These are phyloP conservation scores for Lacanobia wlatinum DNA, from an alignment of 2,888 invertebrate genomes.

Conservation along the genomic window DNA sequence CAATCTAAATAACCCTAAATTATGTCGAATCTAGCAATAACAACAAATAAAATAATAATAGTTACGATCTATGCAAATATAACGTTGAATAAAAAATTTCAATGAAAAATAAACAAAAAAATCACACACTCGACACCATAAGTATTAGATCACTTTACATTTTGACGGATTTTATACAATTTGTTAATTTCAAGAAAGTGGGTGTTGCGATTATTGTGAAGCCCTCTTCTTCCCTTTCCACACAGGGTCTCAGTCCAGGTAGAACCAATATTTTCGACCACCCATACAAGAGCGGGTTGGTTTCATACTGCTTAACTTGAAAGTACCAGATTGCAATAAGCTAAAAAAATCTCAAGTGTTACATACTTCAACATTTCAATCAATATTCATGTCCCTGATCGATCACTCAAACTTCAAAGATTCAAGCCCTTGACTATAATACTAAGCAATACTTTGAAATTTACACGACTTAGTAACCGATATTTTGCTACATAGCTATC, in stretches of 20 bases:
- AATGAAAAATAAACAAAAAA: constrained; percentile 66
- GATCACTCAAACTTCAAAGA: constrained; percentile 44
- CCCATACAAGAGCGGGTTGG: not conserved
- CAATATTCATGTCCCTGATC: constrained; percentile 11
- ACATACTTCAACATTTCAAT: constrained; percentile 14
- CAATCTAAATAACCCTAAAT: constrained; percentile 58
- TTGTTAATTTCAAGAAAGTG: constrained; percentile 16
- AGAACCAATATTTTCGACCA: not conserved
- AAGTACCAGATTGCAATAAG: constrained; percentile 17
- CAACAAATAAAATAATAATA: constrained; percentile 71
- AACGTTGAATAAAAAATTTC: constrained; percentile 76
- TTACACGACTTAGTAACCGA: constrained; percentile 35
- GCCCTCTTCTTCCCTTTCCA: not conserved
- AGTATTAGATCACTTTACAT: constrained; percentile 38
- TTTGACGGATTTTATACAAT: constrained; percentile 33
- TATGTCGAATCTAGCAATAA: constrained; percentile 63
- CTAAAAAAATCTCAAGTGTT: constrained; percentile 21
- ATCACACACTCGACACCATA: constrained; percentile 67
- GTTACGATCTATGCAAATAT: constrained; percentile 69
- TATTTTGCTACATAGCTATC: not conserved
- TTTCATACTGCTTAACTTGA: not conserved
- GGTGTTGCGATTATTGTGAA: not conserved
- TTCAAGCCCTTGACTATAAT: constrained; percentile 59
- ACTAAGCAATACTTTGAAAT: constrained; percentile 64
- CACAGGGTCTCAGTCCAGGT: not conserved